phyloP scores from a whole-genome alignment of 1,140 invertebrate species.

The Pectinophora gossypiella region DNA sequence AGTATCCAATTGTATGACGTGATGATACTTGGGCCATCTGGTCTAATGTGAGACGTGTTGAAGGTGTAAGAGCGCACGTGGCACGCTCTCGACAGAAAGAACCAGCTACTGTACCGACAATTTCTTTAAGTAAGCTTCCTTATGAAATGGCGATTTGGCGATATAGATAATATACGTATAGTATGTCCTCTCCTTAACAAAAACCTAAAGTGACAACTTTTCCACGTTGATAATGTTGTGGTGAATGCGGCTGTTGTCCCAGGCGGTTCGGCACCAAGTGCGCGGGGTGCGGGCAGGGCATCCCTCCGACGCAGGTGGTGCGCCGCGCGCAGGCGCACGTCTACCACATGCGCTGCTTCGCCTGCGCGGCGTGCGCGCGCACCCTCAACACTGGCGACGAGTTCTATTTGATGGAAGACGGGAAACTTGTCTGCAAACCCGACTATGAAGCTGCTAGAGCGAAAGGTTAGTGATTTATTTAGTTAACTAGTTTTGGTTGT shows the following conservation, averaged over 20 bases:
- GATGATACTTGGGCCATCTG: not conserved
- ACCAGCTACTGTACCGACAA: no score
- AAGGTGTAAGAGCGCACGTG: no score
- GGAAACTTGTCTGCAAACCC: slow-evolving; percentile 97
- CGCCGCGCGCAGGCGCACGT: slow-evolving; percentile 95
- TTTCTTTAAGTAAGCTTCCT: no score
- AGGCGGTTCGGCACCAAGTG: slow-evolving; percentile 98
- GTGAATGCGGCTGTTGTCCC: slow-evolving; percentile 76
- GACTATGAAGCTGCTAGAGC: slow-evolving; percentile 97
- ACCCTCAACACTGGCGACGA: slow-evolving; percentile 98
- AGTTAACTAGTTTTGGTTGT: no score
- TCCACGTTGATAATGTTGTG: slow-evolving; percentile 71
- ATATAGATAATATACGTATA: no score
- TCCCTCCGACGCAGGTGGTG: slow-evolving; percentile 97
- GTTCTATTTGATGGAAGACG: slow-evolving; percentile 98
- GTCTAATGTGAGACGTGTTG: no score
- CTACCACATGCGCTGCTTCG: slow-evolving; percentile 98
- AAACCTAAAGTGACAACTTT: no score
- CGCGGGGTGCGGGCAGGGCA: slow-evolving; percentile 96
- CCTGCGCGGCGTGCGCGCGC: slow-evolving; percentile 95
- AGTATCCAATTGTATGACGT: slow-evolving; percentile 25
- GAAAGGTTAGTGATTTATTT: slow-evolving; percentile 85
- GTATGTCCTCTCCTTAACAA: no score
- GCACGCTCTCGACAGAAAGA: no score
- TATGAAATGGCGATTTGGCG: no score